Conservation (phyloP, 1,140 invertebrate species). For the Psix sp. region DNA sequence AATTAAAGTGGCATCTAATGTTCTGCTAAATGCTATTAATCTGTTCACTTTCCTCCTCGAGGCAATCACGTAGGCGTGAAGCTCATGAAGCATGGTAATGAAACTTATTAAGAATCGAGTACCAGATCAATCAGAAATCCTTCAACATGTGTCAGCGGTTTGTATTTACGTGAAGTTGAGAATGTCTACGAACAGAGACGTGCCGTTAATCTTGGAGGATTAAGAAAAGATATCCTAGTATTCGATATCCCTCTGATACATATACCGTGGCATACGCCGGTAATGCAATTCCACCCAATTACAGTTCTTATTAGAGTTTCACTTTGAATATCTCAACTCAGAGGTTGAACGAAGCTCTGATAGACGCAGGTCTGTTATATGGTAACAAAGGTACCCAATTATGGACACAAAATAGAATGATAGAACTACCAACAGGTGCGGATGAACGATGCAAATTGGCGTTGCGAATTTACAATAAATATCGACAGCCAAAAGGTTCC, state of each 20-base stretch:
- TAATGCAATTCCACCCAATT: constrained; percentile 58
- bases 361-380: constrained; percentile 57
- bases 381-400: constrained; percentile 61
- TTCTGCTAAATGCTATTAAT: too few species aligned
- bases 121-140: constrained; percentile 22
- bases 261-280: constrained; percentile 26
- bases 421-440: constrained; percentile 60
- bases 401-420: constrained; percentile 57
- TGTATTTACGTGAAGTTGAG: constrained; percentile 21
- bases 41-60: background rate
- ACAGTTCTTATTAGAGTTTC: constrained; percentile 56
- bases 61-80: background rate
- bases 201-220: constrained; percentile 47
- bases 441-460: constrained; percentile 62
- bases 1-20: too few species aligned
- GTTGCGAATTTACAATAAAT: constrained; percentile 60
- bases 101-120: constrained; percentile 21
- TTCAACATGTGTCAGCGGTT: constrained; percentile 15
- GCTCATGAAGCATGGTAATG: background rate
- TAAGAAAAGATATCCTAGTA: constrained; percentile 56
- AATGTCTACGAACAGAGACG: constrained; percentile 25
- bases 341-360: constrained; percentile 56
- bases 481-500: constrained; percentile 31
- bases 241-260: constrained; percentile 35
- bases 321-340: constrained; percentile 60